Evolutionary conservation across 2,797 vertebrate genomes (phyloP), one percentile per base, ranked within the genome.

Genomic region (Emys orbicularis): DNA sequence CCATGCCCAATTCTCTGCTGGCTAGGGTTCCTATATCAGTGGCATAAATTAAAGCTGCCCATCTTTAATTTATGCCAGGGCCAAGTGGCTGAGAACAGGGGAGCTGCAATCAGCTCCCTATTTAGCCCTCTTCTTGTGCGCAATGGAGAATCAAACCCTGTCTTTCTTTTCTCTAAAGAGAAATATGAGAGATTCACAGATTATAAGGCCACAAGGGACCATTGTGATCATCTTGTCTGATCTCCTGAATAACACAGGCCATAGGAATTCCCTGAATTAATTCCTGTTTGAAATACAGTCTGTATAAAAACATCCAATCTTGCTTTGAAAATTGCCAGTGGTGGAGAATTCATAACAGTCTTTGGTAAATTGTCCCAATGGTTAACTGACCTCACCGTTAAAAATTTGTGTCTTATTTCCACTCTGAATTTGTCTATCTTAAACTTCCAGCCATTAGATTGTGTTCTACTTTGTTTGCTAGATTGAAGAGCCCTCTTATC

Each of bases 51-150:
- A 54, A 54, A 54, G 23, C 54, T 79, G 53, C 91, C 72, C 79
- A 87, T 25, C 83, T 89, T 53, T 80, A 83, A 89, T 90, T 94
- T 87, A 91, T 68, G 44, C 54, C 92, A 59, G 25, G 47, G 34
- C 52, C 87, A 93, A 0, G 1, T 53, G 74, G 56, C 49, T 0
- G 1, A 84, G 54, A 54, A 25, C 54, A 54, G 54, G 54, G 54
- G 54, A 54, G 54, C 23, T 54, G 27, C 65, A 37, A 49, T 80
- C 83, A 50, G 80, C 80, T 52, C 84, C 61, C 61, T 90, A 50
- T 54, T 74, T 85, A 54, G 34, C 54, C 91, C 77, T 19, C 92
- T 57, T 27, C 31, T 47, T 84, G 53, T 72, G 54, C 79, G 18
- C 50, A 86, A 44, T 0, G 10, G 44, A 87, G 88, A 54, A 77